Conservation (phyloP, 2,113 vertebrate genomes). For the Psittacara wagleri region DNA sequence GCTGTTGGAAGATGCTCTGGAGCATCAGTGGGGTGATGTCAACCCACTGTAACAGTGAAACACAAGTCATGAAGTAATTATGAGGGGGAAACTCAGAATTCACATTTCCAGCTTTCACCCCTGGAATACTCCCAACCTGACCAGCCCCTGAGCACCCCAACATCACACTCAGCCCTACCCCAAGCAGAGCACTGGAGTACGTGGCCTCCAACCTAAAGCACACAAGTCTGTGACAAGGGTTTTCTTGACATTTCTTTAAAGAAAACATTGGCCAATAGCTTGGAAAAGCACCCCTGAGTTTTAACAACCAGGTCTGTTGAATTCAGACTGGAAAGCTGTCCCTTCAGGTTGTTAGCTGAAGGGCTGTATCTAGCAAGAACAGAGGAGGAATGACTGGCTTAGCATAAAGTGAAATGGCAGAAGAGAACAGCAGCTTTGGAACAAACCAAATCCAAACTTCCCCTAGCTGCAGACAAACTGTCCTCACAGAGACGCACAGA, state of each 20-base stretch:
- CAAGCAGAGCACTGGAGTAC: not conserved
- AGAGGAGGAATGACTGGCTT: not conserved
- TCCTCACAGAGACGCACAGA: not conserved
- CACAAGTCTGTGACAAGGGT: not conserved
- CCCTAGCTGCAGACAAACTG: not conserved
- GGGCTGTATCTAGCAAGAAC: not conserved
- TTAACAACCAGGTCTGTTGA: not conserved
- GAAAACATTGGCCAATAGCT: not conserved
- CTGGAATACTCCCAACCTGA: not conserved
- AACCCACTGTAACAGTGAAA: too few species aligned
- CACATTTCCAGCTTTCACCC: not conserved
- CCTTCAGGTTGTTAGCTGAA: not conserved
- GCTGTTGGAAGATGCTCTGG: not conserved
- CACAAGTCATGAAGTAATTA: not conserved
- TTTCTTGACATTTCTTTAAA: not conserved
- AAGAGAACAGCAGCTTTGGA: not conserved
- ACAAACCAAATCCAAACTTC: not conserved
- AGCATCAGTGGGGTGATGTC: accelerated
- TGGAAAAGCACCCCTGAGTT: not conserved
- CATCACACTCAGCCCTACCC: not conserved
- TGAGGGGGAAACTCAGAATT: not conserved
- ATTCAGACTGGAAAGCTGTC: not conserved
- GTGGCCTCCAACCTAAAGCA: not conserved
- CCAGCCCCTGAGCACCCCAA: not conserved
- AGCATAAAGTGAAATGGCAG: not conserved